Evolutionary conservation across 2,888 invertebrate genomes (phyloP).

Genomic region (Caenorhabditis auriculariae): DNA sequence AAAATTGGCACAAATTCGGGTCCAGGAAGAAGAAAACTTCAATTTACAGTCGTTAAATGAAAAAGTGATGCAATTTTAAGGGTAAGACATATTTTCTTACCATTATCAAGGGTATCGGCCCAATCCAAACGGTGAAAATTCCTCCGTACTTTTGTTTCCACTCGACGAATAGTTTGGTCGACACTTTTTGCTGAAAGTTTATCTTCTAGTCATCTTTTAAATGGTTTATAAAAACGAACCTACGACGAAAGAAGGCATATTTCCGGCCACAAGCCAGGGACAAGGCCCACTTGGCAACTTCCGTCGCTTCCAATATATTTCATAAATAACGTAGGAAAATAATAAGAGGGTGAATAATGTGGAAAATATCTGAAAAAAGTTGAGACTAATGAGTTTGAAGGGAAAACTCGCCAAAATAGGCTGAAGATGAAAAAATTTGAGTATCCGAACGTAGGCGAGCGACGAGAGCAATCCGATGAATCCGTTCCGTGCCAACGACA

Average conservation of each 20-base stretch:
- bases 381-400: neutral
- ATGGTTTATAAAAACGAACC: slow-evolving; percentile 3
- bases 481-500: too few species aligned
- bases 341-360: slow-evolving; percentile 6
- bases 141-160: slow-evolving; percentile 49
- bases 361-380: neutral
- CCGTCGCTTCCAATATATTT: slow-evolving; percentile 50
- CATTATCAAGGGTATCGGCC: slow-evolving; percentile 59
- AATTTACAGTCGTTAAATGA: too few species aligned
- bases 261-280: slow-evolving; percentile 52
- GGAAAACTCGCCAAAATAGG: neutral
- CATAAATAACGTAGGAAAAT: slow-evolving; percentile 40
- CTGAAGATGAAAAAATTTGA: neutral
- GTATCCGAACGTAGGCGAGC: neutral
- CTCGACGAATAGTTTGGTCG: slow-evolving; percentile 38
- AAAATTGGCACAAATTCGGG: neutral
- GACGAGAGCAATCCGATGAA: too few species aligned
- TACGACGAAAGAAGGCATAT: slow-evolving; percentile 42
- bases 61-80: too few species aligned
- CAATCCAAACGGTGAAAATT: slow-evolving; percentile 62
- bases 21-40: too few species aligned
- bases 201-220: neutral
- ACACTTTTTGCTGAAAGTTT: slow-evolving; percentile 27
- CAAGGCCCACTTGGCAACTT: slow-evolving; percentile 51
- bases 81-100: too few species aligned